phyloP scores from a whole-genome alignment of 2,888 invertebrate species.

The Stictocephala bisonia region DNA sequence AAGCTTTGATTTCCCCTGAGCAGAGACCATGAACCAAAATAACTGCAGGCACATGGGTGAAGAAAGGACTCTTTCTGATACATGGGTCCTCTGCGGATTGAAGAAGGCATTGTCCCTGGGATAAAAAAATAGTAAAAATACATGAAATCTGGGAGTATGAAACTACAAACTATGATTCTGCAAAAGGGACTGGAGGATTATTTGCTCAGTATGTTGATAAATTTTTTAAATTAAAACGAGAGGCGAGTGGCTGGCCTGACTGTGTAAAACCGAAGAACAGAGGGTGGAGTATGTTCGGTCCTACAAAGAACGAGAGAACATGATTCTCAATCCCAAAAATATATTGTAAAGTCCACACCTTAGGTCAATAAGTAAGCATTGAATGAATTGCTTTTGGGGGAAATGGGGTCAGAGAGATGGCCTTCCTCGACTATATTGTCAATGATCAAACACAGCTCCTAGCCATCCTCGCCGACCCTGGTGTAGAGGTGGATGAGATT shows the following conservation, averaged over 20 bases:
- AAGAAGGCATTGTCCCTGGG: conserved; percentile 56
- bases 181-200: conserved; percentile 56
- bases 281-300: conserved; percentile 42
- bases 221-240: conserved; percentile 60
- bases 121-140: background rate
- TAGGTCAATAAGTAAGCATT: background rate
- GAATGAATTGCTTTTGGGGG: conserved; percentile 26
- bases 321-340: background rate
- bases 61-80: conserved; percentile 58
- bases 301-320: background rate
- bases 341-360: background rate
- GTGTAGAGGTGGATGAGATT: background rate
- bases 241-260: conserved; percentile 58
- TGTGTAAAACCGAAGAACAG: conserved; percentile 51
- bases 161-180: conserved; percentile 54
- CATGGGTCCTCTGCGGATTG: conserved; percentile 62
- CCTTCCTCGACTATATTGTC: background rate
- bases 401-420: background rate
- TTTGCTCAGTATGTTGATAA: conserved; percentile 61
- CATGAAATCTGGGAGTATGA: conserved; percentile 62
- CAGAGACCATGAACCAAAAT: background rate
- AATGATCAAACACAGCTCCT: background rate
- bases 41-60: conserved; percentile 60
- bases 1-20: conserved; percentile 52
- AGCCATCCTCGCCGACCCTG: background rate